Evolutionary conservation across 2,888 invertebrate species (phyloP), one percentile per base, ranked within the genome.

Genomic region (Molanna angustata): DNA sequence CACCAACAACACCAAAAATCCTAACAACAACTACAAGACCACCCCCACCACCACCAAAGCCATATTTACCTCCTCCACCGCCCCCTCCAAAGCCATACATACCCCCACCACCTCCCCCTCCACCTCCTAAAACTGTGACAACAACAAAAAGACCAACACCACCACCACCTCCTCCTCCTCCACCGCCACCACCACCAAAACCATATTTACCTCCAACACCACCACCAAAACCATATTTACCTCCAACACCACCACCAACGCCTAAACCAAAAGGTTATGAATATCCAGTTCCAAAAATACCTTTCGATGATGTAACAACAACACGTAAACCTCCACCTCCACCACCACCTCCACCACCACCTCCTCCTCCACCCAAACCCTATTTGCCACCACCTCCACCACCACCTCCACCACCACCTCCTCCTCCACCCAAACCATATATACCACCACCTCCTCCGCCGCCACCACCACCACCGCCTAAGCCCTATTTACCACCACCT

Each of bases 291-390:
- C 43, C 49, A 6, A 11, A 0, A 32, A 43, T 37, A 21, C 21
- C 33, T 2, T 43, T 49, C 9, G 13, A 27, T 1, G 27, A 22
- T 9, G 13, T 19, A 1, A 32, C 43, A 20, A 32, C 43, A 2
- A 40, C 40, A 4, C 37, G 39, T 3, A 19, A n/a, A 17, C 46
- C 45, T 16, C 19, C 40, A 16, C 45, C 51, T 1, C 45, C 51
- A 9, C 45, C 51, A 2, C 21, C 50, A 22, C 44, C 50, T 9
- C 44, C 50, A n/a, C 22, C 39, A 22, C 31, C 33, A 4, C 50
- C 50, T 1, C 44, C 50, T 2, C 4, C 40, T 3, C 37, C 48
- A 11, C 22, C 48, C 19, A 31, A 17, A 17, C 27, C 16, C 18
- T 11, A 19, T 19, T 17, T n/a, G n/a, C 37, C 37, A 22, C 39